Percentiles rank a stretch among this genome's conserved stretches.
phyloP scores from a whole-genome alignment of 2,113 vertebrate genomes.

The Aix galericulata region DNA sequence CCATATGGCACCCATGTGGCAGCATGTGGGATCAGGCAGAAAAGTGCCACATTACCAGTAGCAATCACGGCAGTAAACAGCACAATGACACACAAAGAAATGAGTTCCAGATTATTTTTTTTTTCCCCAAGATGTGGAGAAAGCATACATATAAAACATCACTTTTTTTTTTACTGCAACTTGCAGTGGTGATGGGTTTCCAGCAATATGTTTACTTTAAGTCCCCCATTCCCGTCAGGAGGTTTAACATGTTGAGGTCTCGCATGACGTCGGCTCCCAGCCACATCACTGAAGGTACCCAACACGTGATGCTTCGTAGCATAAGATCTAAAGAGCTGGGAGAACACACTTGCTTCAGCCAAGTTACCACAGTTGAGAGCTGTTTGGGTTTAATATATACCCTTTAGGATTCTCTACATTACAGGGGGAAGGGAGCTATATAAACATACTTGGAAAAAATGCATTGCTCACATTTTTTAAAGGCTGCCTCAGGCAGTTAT shows the following conservation, averaged over 20 bases:
- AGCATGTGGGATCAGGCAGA: background rate
- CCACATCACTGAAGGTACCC: background rate
- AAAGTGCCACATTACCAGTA: conserved; percentile 46
- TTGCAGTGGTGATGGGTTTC: accelerated
- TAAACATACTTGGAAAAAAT: background rate
- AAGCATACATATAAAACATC: background rate
- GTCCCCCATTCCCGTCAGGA: background rate
- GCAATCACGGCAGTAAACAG: background rate
- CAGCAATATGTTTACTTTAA: background rate
- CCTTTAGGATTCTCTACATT: background rate
- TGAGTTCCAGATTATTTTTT: conserved; percentile 1
- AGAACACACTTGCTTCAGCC: background rate
- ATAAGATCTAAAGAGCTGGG: background rate
- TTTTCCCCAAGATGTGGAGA: background rate
- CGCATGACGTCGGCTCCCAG: background rate
- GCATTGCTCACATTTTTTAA: conserved; percentile 51
- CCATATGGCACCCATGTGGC: conserved; percentile 64
- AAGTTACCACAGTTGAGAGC: background rate
- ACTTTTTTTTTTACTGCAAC: background rate
- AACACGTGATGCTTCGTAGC: accelerated
- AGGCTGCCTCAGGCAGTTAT: conserved; percentile 26
- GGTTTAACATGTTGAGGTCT: background rate
- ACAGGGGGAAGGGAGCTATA: background rate
- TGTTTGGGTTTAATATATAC: background rate
- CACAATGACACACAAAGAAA: background rate